Percentiles rank a stretch among this genome's conserved stretches.
These are phyloP conservation scores for Pseudopleuronectes americanus DNA, from an alignment of 2,797 vertebrate species.

Conservation along the genomic window DNA sequence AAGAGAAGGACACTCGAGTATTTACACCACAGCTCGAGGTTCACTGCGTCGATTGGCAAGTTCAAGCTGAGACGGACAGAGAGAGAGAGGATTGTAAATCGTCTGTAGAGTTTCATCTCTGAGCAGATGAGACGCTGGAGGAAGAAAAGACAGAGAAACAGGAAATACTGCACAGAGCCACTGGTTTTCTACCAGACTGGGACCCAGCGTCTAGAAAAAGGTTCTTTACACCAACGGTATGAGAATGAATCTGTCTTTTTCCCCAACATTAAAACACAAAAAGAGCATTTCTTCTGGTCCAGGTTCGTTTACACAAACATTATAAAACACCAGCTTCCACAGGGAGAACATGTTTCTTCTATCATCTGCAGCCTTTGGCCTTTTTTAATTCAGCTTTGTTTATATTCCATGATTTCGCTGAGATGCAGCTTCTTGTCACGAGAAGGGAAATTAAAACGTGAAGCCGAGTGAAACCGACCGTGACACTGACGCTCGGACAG, in stretches of 20 bases:
- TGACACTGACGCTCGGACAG: not conserved
- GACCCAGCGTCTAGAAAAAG: not conserved
- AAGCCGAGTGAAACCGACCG: conserved; percentile 30
- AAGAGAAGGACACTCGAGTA: conserved; percentile 9
- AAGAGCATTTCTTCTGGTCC: conserved; percentile 2
- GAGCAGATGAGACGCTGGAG: conserved; percentile 56
- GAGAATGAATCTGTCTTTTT: not conserved
- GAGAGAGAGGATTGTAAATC: not conserved
- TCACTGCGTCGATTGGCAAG: conserved; percentile 53
- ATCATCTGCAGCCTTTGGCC: conserved; percentile 37
- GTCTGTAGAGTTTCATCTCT: conserved; percentile 16
- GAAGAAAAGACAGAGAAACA: not conserved
- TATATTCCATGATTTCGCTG: not conserved
- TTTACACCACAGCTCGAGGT: conserved; percentile 54
- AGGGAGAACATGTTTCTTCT: conserved; percentile 27
- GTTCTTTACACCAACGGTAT: not conserved
- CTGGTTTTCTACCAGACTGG: not conserved
- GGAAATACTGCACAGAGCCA: not conserved
- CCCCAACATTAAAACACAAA: conserved; percentile 4
- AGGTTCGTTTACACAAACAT: conserved; percentile 4
- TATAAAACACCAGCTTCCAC: conserved; percentile 30
- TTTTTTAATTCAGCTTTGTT: not conserved
- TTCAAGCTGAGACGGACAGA: conserved; percentile 30
- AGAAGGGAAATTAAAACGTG: conserved; percentile 58
- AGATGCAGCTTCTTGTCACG: conserved; percentile 15